These are phyloP conservation scores for Chirona hameri DNA, from an alignment of 2,888 invertebrate genomes.

Conservation along the genomic window DNA sequence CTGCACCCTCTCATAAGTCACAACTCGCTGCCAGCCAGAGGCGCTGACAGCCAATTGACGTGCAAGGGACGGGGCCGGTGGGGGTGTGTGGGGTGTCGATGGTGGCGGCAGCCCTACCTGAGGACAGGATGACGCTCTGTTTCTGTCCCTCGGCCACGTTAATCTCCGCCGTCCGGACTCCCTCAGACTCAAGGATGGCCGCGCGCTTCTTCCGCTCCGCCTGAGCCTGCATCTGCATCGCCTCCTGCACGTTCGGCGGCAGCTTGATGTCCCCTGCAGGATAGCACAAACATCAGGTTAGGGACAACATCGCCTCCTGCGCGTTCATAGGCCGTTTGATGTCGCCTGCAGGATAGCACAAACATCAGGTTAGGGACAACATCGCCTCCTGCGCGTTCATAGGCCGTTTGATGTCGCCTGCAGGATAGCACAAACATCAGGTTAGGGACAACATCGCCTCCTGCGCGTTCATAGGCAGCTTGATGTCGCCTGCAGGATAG, in stretches of 20 bases:
- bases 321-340: conserved; percentile 84
- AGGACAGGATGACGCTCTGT: conserved; percentile 82
- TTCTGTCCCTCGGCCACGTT: conserved; percentile 97
- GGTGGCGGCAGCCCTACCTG: conserved; percentile 52
- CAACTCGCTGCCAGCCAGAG: no score
- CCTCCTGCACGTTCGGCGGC: conserved; percentile 89
- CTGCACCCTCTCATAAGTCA: no score
- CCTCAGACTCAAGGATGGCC: conserved; percentile 95
- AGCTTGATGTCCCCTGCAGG: conserved; percentile 70
- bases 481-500: conserved; percentile 63
- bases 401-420: conserved; percentile 79
- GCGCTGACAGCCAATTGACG: no score
- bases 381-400: conserved; percentile 74
- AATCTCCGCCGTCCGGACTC: conserved; percentile 83
- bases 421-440: not conserved
- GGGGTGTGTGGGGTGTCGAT: no score
- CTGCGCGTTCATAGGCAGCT: conserved; percentile 83
- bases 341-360: conserved; percentile 53
- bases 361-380: no score
- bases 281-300: no score
- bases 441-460: conserved; percentile 52
- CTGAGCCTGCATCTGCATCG: conserved; percentile 99
- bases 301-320: conserved; percentile 59
- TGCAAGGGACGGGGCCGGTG: no score
- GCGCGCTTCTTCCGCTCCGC: conserved; percentile 96